These are phyloP conservation scores for Halisarca cf. caerulea DNA, from an alignment of 37 sponge, comb jelly and placozoan genomes.

Conservation along the genomic window DNA sequence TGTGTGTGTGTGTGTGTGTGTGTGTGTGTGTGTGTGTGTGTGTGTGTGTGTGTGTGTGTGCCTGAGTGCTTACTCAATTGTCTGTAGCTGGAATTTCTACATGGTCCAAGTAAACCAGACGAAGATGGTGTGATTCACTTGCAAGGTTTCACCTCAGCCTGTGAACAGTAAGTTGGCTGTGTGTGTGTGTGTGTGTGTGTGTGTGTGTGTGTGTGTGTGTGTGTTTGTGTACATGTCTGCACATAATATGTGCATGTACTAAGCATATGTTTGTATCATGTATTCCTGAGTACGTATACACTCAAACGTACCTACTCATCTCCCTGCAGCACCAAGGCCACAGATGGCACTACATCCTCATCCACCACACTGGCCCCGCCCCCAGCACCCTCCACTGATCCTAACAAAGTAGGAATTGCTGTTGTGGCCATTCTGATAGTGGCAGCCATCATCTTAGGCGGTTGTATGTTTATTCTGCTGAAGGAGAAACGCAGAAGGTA, in stretches of 20 bases:
- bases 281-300: too few species aligned
- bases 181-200: too few species aligned
- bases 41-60: conserved; percentile 28
- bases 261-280: too few species aligned
- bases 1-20: conserved; percentile 1
- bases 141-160: not conserved
- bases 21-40: conserved; percentile 12
- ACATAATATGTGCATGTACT: too few species aligned
- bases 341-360: not conserved
- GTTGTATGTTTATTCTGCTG: not conserved
- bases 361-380: not conserved
- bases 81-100: not conserved
- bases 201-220: too few species aligned
- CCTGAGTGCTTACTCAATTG: not conserved
- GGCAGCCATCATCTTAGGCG: not conserved
- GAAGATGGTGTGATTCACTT: not conserved
- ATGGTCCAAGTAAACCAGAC: not conserved
- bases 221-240: too few species aligned
- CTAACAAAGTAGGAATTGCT: not conserved
- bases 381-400: not conserved
- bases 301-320: too few species aligned
- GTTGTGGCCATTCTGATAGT: not conserved
- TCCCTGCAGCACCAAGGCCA: not conserved
- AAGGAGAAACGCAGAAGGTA: not conserved
- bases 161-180: too few species aligned